Evolutionary conservation across 2,888 invertebrate genomes (phyloP).

Genomic region (Aethes cnicana): DNA sequence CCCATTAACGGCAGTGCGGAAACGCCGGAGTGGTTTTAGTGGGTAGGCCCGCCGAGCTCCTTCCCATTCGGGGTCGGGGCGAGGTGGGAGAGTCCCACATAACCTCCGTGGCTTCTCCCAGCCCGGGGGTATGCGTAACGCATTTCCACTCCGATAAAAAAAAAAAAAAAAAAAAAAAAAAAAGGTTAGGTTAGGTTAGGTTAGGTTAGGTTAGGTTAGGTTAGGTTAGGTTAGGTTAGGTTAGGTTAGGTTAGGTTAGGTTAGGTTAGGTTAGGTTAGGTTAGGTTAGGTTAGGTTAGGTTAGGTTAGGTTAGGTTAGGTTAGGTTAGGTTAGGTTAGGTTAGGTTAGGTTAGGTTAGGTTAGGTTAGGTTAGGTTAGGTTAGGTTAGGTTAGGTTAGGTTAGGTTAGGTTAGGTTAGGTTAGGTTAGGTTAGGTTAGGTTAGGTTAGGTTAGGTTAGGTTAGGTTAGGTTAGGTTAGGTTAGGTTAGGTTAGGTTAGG

Average conservation of each 20-base stretch:
- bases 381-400: constrained; percentile 8
- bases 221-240: constrained; percentile 8
- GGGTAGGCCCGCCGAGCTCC: no score
- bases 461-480: constrained; percentile 7
- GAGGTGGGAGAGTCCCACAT: not conserved
- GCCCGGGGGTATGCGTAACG: not conserved
- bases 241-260: constrained; percentile 8
- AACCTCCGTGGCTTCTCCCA: no score
- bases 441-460: constrained; percentile 8
- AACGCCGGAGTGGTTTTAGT: no score
- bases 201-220: constrained; percentile 8
- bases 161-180: not conserved
- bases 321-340: constrained; percentile 8
- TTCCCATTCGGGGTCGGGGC: no score
- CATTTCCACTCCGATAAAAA: not conserved
- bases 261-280: constrained; percentile 8
- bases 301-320: constrained; percentile 8
- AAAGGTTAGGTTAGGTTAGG: constrained; percentile 6
- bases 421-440: constrained; percentile 8
- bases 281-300: constrained; percentile 8
- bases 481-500: constrained; percentile 10
- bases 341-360: constrained; percentile 8
- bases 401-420: constrained; percentile 1
- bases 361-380: constrained; percentile 9
- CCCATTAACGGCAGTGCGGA: no score